Evolutionary conservation across 2,113 vertebrate species (phyloP).

Genomic region (Recurvirostra avosetta): DNA sequence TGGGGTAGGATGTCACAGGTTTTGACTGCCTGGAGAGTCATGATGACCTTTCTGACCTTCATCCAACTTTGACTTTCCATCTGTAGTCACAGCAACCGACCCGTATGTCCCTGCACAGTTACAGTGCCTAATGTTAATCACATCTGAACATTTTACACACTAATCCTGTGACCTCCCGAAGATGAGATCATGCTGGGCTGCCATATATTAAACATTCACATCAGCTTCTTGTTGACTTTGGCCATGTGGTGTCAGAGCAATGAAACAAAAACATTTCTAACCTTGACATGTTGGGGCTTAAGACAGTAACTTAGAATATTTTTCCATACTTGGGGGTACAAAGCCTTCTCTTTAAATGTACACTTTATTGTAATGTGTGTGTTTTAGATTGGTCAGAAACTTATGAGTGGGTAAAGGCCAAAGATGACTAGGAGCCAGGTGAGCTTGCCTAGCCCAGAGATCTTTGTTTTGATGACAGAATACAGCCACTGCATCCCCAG

Average conservation of each 20-base stretch:
- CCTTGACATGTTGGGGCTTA: background rate
- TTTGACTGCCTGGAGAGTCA: background rate
- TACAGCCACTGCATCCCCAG: background rate
- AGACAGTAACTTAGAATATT: background rate
- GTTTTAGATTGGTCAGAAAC: background rate
- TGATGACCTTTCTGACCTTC: background rate
- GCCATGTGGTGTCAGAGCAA: background rate
- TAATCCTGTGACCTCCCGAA: background rate
- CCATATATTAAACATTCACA: background rate
- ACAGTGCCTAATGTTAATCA: background rate
- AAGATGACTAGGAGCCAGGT: background rate
- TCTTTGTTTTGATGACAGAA: background rate
- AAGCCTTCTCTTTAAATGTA: background rate
- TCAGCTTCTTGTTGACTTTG: background rate
- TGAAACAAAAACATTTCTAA: background rate
- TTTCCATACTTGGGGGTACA: background rate
- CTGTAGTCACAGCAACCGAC: background rate
- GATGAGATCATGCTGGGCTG: slow-evolving; percentile 18
- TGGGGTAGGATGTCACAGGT: background rate
- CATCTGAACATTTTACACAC: background rate
- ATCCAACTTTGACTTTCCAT: background rate
- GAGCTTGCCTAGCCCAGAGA: background rate
- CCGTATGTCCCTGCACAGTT: background rate
- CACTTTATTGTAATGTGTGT: background rate
- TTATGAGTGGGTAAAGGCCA: background rate